These are phyloP conservation scores for Drosophila nigritarsus DNA, from an alignment of 2,888 invertebrate genomes.

Conservation along the genomic window DNA sequence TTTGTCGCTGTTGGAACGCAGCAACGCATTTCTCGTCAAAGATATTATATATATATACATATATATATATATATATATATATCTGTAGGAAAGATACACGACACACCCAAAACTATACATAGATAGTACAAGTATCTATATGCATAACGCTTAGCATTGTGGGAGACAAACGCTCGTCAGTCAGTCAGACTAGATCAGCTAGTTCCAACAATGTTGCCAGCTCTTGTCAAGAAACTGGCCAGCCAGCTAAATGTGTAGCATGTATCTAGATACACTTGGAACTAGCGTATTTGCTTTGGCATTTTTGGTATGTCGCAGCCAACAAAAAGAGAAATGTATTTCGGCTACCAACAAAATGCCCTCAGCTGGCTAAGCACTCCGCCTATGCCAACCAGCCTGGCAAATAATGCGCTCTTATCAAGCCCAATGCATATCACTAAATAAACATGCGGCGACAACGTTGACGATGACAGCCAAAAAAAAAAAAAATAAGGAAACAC, in stretches of 20 bases:
- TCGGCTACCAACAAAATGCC: slow-evolving; percentile 44
- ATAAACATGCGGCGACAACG: slow-evolving; percentile 42
- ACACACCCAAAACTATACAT: slow-evolving; percentile 41
- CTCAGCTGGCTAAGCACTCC: slow-evolving; percentile 42
- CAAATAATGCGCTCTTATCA: slow-evolving; percentile 71
- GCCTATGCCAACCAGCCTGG: slow-evolving; percentile 24
- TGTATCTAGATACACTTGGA: slow-evolving; percentile 27
- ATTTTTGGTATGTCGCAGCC: slow-evolving; percentile 67
- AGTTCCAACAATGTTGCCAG: slow-evolving; percentile 64
- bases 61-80: background rate
- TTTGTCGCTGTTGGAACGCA: slow-evolving; percentile 39
- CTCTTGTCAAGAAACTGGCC: slow-evolving; percentile 60
- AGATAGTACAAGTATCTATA: slow-evolving; percentile 42
- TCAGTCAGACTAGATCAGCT: slow-evolving; percentile 22
- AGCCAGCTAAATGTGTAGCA: slow-evolving; percentile 32
- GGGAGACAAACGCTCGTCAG: slow-evolving; percentile 53
- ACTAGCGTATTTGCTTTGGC: slow-evolving; percentile 70
- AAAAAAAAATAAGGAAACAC: slow-evolving; percentile 15
- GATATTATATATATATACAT: slow-evolving; percentile 21
- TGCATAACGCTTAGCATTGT: slow-evolving; percentile 37
- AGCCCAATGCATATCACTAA: slow-evolving; percentile 62
- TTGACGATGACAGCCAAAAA: slow-evolving; percentile 39
- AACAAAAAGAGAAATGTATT: slow-evolving; percentile 51
- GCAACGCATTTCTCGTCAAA: slow-evolving; percentile 56
- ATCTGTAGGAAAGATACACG: slow-evolving; percentile 27